Base-by-base conservation (phyloP, 2,113 vertebrate species). In the Boulengeromyrus knoepffleri region DNA sequence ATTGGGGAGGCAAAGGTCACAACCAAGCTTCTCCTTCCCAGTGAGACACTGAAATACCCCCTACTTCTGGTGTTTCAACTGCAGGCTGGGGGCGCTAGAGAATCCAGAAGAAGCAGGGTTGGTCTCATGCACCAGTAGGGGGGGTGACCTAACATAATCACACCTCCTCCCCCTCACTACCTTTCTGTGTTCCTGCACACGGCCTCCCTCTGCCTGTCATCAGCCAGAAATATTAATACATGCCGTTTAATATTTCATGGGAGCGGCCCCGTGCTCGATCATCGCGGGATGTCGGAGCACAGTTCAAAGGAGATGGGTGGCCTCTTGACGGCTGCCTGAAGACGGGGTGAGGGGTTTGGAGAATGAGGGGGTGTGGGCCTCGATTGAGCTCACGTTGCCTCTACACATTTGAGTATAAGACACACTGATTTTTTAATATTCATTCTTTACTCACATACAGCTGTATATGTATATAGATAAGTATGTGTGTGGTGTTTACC, bases 181-280 rank as follows among this genome's bases (percentile, higher is more conserved):
- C 50, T 84, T 84, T 84, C 74, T 85, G 58, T n/a, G 70, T 36
- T 36, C 21, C 74, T 45, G 39, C 80, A 56, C 80, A 19, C 27
- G 50, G 74, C 19, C 50, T 31, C n/a, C 47, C 52, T 24, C 80
- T 56, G 50, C 27, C 50, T 56, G 66, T 77, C 47, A 58, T 85
- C 50, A 85, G 80, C 50, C 21, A 53, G 74, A 89, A 89, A 89
- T 89, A 89, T 85, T 58, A 56, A 85, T 45, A 42, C 50, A 5
- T 50, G 8, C 24, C 77, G 56, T 89, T 89, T 85, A 89, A 89
- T 89, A 89, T 89, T 89, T 89, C 77, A 89, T 89, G 24, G 93
- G 92, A 94, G 93, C 92, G 90, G 93, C 92, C 92, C 91, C 0
- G 91, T 94, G 93, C 94, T 94, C 95, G 93, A 95, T 95, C 94